Evolutionary conservation across 1,140 invertebrate genomes (phyloP).

Genomic region (Drosophila sulfurigaster): DNA sequence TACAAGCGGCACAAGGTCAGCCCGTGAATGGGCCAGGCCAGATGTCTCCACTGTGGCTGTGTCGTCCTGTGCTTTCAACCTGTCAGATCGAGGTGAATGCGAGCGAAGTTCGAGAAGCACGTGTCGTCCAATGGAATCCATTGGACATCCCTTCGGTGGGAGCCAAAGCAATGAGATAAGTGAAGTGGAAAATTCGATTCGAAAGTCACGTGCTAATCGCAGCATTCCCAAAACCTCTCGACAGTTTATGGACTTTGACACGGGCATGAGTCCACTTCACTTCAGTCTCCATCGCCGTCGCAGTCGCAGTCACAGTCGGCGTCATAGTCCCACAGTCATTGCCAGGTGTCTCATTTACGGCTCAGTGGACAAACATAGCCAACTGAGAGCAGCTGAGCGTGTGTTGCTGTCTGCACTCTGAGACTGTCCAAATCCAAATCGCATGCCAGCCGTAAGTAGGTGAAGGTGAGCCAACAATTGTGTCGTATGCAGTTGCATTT

Average conservation of each 20-base stretch:
- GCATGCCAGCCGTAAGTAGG: not conserved
- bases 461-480: not conserved
- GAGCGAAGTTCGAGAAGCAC: slow-evolving; percentile 27
- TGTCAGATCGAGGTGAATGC: slow-evolving; percentile 19
- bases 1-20: slow-evolving; percentile 1
- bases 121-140: slow-evolving; percentile 18
- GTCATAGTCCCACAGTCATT: slow-evolving; percentile 26
- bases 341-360: slow-evolving; percentile 89
- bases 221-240: slow-evolving; percentile 62
- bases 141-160: slow-evolving; percentile 12
- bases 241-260: slow-evolving; percentile 70
- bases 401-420: slow-evolving; percentile 87
- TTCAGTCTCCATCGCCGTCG: not conserved
- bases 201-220: slow-evolving; percentile 74
- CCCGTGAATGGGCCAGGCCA: not conserved
- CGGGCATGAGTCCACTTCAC: not conserved
- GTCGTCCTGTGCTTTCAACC: not conserved
- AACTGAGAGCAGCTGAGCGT: slow-evolving; percentile 82
- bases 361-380: slow-evolving; percentile 90
- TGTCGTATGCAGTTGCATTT: not conserved
- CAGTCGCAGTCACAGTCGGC: too few relatives aligned
- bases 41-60: not conserved
- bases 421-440: not conserved
- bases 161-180: slow-evolving; percentile 18
- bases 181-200: slow-evolving; percentile 56